Percentiles rank a stretch among this genome's conserved stretches.
Conservation (phyloP, 1,140 invertebrate genomes). For the Ceratosolen solmsi region DNA sequence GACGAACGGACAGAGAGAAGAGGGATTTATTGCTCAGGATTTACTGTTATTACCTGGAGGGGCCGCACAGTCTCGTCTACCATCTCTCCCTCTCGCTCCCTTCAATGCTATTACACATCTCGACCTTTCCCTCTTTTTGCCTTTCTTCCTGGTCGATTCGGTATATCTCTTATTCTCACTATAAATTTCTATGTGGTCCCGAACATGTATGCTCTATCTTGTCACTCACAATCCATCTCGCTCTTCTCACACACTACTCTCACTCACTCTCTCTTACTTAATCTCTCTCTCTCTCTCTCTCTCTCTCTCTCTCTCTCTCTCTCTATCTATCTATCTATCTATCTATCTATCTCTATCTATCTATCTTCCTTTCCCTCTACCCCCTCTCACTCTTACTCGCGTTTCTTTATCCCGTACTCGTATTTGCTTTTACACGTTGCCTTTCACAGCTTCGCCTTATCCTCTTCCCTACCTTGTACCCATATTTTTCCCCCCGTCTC, state of each 20-base stretch:
- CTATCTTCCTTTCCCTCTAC: no score
- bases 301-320: no score
- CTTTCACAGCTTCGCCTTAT: background rate
- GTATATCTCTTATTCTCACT: background rate
- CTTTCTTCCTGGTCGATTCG: constrained; percentile 10
- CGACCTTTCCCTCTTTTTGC: constrained; percentile 5
- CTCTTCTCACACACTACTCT: background rate
- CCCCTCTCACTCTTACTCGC: background rate
- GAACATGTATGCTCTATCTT: background rate
- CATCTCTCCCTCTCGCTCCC: background rate
- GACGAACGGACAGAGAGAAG: constrained; percentile 51
- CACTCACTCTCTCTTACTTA: no score
- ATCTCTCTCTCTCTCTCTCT: no score
- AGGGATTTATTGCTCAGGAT: constrained; percentile 70
- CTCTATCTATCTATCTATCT: no score
- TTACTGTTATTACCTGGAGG: constrained; percentile 72
- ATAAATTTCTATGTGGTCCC: background rate
- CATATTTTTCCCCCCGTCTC: background rate
- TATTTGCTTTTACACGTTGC: background rate
- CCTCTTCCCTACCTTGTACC: no score
- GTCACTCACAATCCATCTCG: background rate
- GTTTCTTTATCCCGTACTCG: background rate
- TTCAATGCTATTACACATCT: background rate
- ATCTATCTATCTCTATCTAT: no score
- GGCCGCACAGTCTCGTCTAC: constrained; percentile 41